phyloP scores from a whole-genome alignment of 2,797 vertebrate genomes.

The Monodelphis domestica region DNA sequence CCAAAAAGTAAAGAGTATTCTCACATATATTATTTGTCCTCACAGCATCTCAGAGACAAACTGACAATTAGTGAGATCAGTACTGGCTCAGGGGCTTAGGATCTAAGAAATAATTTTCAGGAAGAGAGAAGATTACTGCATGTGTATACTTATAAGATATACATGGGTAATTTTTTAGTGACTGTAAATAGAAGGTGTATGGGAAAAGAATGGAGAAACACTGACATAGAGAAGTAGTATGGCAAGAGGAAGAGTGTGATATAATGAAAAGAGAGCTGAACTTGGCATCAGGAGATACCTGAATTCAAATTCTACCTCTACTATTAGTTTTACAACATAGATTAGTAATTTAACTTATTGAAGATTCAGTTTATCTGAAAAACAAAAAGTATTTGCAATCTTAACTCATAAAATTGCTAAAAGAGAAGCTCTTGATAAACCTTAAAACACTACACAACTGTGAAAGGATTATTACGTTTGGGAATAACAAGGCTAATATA shows the following conservation, averaged over 20 bases:
- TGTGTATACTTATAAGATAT: background rate
- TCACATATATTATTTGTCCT: constrained; percentile 38
- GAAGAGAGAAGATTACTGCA: background rate
- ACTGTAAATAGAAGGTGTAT: background rate
- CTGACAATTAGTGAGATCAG: constrained; percentile 12
- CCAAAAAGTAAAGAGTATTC: constrained; percentile 41
- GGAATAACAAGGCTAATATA: background rate
- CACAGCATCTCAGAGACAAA: constrained; percentile 32
- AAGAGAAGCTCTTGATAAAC: background rate
- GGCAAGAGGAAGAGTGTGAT: background rate
- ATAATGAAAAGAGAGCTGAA: background rate
- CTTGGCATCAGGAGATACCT: background rate
- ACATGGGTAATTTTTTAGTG: background rate
- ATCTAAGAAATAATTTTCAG: constrained; percentile 25
- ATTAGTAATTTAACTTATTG: background rate
- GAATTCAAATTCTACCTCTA: background rate
- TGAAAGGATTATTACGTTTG: background rate
- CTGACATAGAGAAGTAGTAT: background rate
- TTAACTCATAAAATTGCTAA: background rate
- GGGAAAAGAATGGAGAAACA: background rate
- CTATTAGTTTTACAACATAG: background rate
- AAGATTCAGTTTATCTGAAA: background rate
- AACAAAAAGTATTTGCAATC: background rate
- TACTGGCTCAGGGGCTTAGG: background rate
- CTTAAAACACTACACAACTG: background rate